These are phyloP conservation scores for Calliphora vomitoria DNA, from an alignment of 2,888 invertebrate genomes.

Conservation along the genomic window DNA sequence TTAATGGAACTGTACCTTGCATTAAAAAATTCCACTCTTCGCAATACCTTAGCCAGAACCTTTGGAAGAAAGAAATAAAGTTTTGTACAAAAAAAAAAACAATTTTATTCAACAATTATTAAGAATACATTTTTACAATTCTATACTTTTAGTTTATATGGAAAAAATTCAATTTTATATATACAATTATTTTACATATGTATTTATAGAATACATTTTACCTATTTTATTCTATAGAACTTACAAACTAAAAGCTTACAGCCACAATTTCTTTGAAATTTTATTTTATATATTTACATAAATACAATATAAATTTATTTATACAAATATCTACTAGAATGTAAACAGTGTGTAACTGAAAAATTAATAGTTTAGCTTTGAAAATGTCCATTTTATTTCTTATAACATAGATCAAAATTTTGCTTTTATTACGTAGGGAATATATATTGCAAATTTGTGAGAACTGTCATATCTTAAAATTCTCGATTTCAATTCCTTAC, in stretches of 20 bases:
- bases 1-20: too few species aligned
- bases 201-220: neutral
- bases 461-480: too few species aligned
- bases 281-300: neutral
- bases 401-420: too few species aligned
- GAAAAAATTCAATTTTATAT: neutral
- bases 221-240: neutral
- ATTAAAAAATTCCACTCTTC: too few species aligned
- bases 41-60: neutral
- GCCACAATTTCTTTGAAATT: conserved; percentile 43
- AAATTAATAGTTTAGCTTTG: too few species aligned
- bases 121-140: neutral
- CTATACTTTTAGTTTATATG: neutral
- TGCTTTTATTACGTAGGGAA: too few species aligned
- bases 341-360: neutral
- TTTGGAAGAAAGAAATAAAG: neutral
- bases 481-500: too few species aligned
- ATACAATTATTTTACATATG: conserved; percentile 5
- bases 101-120: neutral
- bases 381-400: too few species aligned
- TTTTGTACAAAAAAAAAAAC: neutral
- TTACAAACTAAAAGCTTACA: neutral
- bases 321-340: neutral
- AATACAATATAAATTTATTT: too few species aligned
- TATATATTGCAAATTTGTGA: too few species aligned